Evolutionary conservation across 92 coral and sea anemone genomes (phyloP).

Genomic region (Parazoanthus swiftii): DNA sequence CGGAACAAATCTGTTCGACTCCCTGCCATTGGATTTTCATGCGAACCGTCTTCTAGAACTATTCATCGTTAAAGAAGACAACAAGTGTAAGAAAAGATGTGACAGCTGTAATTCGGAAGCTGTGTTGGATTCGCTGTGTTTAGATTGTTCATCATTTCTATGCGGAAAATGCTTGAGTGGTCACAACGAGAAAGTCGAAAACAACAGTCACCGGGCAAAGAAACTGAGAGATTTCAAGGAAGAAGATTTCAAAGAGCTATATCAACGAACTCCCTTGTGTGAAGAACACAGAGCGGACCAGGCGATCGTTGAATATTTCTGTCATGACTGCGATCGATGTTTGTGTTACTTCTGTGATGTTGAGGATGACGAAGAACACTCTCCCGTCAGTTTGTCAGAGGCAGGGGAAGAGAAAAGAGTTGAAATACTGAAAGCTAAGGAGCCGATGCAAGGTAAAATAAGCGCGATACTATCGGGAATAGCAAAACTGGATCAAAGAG

Average conservation of each 20-base stretch:
- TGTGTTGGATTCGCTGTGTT: slow-evolving; percentile 60
- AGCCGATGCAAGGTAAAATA: slow-evolving; percentile 50
- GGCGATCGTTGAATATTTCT: slow-evolving; percentile 67
- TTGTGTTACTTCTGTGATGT: slow-evolving; percentile 75
- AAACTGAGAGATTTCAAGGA: slow-evolving; percentile 56
- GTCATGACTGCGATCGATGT: slow-evolving; percentile 69
- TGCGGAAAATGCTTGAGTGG: slow-evolving; percentile 58
- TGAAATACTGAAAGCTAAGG: slow-evolving; percentile 34
- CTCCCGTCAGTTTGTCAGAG: slow-evolving; percentile 56
- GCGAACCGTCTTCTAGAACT: slow-evolving; percentile 65
- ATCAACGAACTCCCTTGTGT: slow-evolving; percentile 63
- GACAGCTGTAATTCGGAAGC: slow-evolving; percentile 50
- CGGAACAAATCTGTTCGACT: slow-evolving; percentile 36
- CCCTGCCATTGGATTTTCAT: slow-evolving; percentile 67
- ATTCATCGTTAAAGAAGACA: slow-evolving; percentile 51
- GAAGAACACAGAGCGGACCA: slow-evolving; percentile 52
- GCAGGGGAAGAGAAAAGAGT: slow-evolving; percentile 46
- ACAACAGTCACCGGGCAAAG: slow-evolving; percentile 56
- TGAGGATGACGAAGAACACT: slow-evolving; percentile 63
- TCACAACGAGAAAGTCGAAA: slow-evolving; percentile 32
- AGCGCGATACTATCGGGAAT: slow-evolving; percentile 52
- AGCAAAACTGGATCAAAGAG: slow-evolving; percentile 54
- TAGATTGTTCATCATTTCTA: slow-evolving; percentile 68
- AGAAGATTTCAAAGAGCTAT: slow-evolving; percentile 53
- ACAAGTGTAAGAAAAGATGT: slow-evolving; percentile 39